Base-by-base conservation (phyloP, 1,140 invertebrate species). In the Zaprionus nigranus region DNA sequence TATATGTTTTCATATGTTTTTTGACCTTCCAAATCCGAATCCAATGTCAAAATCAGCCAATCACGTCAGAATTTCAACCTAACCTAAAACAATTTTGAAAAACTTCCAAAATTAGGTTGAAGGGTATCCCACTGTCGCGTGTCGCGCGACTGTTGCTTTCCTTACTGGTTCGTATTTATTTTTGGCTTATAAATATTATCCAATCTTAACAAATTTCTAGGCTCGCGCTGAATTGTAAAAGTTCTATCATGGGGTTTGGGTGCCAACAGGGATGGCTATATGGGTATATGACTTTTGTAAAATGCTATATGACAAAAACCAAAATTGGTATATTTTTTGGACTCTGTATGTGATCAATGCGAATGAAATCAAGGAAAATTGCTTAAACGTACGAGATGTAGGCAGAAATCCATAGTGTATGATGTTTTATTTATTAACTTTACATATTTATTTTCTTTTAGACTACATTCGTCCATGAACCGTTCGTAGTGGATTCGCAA, bases 281-380 rank as follows among this genome's bases (percentile, higher is more conserved):
- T 7, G 1, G 0, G 22, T 12, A 17, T 2, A 0, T 20, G 17
- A 78, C 24, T 46, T 78, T 38, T 78, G 72, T 54, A 26, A 11
- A 0, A 51, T 38, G 9, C 28, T 77, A 20, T 77, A 63, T 11
- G 36, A 76, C 2, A 63, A 59, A 28, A 28, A 28, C 0, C 34
- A 68, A 11, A 22, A 54, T n/a, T 69, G 58, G 64, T 51, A 70
- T 26, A 7, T 15, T 6, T 78, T 46, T n/a, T 78, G 65, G 65
- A 46, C 73, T 9, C 11, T 38, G 7, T 11, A 70, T 20, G 58
- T 78, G 3, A 60, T 2, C 6, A 76, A 76, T 24, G 6, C 20
- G 5, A 22, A 53, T 4, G 56, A 77, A 15, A 68, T 71, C 13
- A 70, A 56, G 20, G 57, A 26, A 4, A 56, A 64, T 30, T 78